Conservation (phyloP, 2,113 vertebrate genomes). For the Gasterosteus aculeatus region DNA sequence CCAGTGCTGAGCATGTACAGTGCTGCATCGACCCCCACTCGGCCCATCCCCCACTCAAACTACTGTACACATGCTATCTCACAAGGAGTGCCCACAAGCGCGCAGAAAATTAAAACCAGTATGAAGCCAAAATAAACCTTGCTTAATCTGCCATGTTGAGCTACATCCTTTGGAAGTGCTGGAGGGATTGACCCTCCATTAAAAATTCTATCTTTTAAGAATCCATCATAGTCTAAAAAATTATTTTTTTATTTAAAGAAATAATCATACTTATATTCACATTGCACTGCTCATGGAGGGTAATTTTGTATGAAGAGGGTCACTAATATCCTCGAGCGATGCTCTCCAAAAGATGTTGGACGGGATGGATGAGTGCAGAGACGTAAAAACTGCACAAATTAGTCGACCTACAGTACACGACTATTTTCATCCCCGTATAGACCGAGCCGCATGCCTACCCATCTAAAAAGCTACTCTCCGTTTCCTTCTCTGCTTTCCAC, state of each 20-base stretch:
- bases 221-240: not conserved
- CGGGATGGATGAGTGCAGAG: slow-evolving; percentile 16
- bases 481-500: slow-evolving; percentile 3
- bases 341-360: slow-evolving; percentile 33
- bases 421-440: slow-evolving; percentile 26
- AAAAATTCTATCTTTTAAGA: not conserved
- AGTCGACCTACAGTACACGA: slow-evolving; percentile 24
- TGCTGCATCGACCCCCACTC: slow-evolving; percentile 62
- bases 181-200: not conserved
- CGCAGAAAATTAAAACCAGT: slow-evolving; percentile 35
- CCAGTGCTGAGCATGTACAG: slow-evolving; percentile 44
- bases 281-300: not conserved
- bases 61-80: slow-evolving; percentile 59
- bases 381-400: slow-evolving; percentile 58
- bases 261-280: not conserved
- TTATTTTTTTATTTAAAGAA: not conserved
- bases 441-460: not conserved
- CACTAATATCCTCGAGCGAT: slow-evolving; percentile 36
- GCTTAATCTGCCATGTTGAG: slow-evolving; percentile 7
- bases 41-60: slow-evolving; percentile 68
- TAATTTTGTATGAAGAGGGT: slow-evolving; percentile 38
- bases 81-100: slow-evolving; percentile 41
- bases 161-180: not conserved
- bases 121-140: slow-evolving; percentile 27
- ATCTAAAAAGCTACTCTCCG: slow-evolving; percentile 24